phyloP scores from a whole-genome alignment of 2,888 invertebrate genomes.

The Rhamnusium bicolor region DNA sequence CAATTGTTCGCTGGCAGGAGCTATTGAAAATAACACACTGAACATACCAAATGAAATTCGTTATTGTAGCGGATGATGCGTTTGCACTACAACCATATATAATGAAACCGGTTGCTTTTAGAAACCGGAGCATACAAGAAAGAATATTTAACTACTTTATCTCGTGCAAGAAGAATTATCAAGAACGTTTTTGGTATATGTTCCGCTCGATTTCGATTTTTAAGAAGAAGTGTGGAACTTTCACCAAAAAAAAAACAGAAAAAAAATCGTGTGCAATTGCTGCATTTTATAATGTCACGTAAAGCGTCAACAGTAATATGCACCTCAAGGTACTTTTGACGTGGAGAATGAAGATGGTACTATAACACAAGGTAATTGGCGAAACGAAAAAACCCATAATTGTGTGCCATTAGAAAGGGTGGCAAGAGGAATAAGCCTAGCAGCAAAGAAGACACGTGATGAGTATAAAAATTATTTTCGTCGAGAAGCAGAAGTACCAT shows the following conservation, averaged over 20 bases:
- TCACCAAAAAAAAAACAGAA: background rate
- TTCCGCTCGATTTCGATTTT: constrained; percentile 47
- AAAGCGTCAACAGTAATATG: background rate
- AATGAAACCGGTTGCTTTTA: constrained; percentile 46
- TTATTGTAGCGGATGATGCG: constrained; percentile 22
- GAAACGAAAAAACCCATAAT: background rate
- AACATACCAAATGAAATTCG: background rate
- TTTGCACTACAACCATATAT: constrained; percentile 34
- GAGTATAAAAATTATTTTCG: background rate
- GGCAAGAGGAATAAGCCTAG: background rate
- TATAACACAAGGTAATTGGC: background rate
- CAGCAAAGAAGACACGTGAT: constrained; percentile 1
- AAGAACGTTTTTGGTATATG: constrained; percentile 44
- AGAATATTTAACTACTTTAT: constrained; percentile 45
- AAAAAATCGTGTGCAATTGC: background rate
- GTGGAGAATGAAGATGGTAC: background rate
- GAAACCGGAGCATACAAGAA: constrained; percentile 34
- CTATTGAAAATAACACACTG: constrained; percentile 11
- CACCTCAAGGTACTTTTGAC: background rate
- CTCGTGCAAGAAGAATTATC: constrained; percentile 37
- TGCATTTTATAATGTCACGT: background rate
- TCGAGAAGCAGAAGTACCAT: background rate
- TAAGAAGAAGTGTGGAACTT: constrained; percentile 40
- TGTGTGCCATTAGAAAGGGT: background rate
- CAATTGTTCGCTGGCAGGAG: constrained; percentile 38